Evolutionary conservation across 2,113 vertebrate species (phyloP).

Genomic region (Smithornis capensis): DNA sequence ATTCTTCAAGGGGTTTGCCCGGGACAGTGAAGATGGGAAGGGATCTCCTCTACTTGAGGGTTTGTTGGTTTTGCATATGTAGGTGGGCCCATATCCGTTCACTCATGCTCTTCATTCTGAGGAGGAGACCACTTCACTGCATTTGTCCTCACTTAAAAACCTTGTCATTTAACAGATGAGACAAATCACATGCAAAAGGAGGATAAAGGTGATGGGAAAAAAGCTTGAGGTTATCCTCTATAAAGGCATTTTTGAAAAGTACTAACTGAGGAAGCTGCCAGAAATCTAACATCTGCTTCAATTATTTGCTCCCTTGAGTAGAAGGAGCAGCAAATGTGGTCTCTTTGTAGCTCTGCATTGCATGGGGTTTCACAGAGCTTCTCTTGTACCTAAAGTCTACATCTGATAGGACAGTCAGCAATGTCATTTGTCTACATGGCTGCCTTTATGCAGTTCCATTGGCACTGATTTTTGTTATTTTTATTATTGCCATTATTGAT

Average conservation of each 20-base stretch:
- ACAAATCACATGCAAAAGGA: background rate
- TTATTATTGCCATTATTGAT: background rate
- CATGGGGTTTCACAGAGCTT: background rate
- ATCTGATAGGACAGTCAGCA: background rate
- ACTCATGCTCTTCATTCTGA: background rate
- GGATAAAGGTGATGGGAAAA: background rate
- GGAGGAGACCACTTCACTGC: background rate
- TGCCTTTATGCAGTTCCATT: background rate
- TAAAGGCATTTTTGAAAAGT: background rate
- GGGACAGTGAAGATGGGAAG: background rate
- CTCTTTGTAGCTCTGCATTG: background rate
- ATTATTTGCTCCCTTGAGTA: background rate
- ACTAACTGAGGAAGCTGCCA: background rate
- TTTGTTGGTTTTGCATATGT: rapidly evolving
- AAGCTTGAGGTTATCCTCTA: background rate
- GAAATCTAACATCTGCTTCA: background rate
- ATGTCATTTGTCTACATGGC: background rate
- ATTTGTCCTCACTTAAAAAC: background rate
- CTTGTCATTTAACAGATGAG: background rate
- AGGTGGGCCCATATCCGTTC: background rate
- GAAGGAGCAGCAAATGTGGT: background rate
- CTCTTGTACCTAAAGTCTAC: background rate
- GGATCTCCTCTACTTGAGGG: background rate
- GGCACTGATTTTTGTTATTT: background rate
- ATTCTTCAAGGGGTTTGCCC: background rate